These are phyloP conservation scores for Listrodromus nycthemerus DNA, from an alignment of 2,888 invertebrate genomes.

Conservation along the genomic window DNA sequence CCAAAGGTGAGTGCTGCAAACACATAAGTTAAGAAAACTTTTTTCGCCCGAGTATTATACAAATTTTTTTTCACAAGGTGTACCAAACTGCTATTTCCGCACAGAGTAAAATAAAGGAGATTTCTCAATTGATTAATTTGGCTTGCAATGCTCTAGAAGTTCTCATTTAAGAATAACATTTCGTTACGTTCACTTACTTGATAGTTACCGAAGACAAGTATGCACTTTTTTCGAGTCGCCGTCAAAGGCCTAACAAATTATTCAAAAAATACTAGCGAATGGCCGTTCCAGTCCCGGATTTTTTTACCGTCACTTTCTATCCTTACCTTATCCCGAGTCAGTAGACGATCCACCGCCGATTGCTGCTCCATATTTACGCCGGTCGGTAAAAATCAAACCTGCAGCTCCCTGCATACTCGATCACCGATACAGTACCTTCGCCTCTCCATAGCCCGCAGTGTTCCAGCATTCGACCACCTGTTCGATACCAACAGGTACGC, in stretches of 20 bases:
- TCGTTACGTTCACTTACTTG: neutral
- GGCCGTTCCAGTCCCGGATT: neutral
- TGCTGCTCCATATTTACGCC: neutral
- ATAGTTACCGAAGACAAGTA: neutral
- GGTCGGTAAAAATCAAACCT: neutral
- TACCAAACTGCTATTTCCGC: no score
- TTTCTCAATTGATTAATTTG: neutral
- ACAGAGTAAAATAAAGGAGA: neutral
- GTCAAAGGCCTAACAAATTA: neutral
- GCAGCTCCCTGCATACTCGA: slow-evolving; percentile 7
- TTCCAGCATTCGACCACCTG: slow-evolving; percentile 71
- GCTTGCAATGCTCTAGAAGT: neutral
- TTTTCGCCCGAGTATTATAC: no score
- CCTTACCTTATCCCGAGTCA: neutral
- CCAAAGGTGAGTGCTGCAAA: no score
- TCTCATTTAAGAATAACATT: neutral
- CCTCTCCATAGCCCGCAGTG: slow-evolving; percentile 33
- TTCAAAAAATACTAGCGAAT: neutral
- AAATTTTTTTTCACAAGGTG: no score
- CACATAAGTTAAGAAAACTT: no score
- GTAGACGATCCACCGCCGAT: neutral
- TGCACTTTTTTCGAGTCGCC: neutral
- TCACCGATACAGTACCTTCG: slow-evolving; percentile 34
- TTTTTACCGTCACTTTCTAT: neutral
- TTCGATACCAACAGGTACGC: slow-evolving; percentile 74